phyloP scores from a whole-genome alignment of 2,888 invertebrate species.

The Yponomeuta sedellus region DNA sequence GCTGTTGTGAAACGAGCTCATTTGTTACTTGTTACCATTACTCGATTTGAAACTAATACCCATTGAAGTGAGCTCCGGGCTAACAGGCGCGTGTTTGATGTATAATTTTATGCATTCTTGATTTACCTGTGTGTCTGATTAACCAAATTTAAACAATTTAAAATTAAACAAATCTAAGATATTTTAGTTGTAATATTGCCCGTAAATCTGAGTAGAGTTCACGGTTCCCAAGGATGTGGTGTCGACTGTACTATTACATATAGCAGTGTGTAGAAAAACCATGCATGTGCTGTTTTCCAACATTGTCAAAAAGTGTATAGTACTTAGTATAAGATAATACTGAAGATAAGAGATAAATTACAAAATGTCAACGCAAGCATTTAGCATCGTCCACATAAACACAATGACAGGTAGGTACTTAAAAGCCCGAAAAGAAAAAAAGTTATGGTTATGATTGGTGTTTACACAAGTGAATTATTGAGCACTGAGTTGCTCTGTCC shows the following conservation, averaged over 20 bases:
- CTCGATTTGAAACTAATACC: slow-evolving; percentile 4
- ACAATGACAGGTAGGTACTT: not conserved
- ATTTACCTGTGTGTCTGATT: no score
- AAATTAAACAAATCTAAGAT: no score
- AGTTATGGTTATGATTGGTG: not conserved
- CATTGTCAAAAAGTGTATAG: no score
- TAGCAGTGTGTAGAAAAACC: no score
- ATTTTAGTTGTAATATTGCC: no score
- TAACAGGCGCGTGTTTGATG: not conserved
- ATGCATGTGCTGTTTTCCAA: no score
- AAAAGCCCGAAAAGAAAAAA: not conserved
- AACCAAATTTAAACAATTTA: no score
- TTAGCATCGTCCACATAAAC: not conserved
- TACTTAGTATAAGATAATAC: no score
- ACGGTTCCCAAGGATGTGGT: no score
- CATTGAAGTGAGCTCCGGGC: not conserved
- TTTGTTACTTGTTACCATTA: slow-evolving; percentile 6
- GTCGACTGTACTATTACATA: no score
- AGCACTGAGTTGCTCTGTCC: slow-evolving; percentile 37
- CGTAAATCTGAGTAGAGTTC: no score
- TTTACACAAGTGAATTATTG: slow-evolving; percentile 56
- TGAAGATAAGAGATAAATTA: not conserved
- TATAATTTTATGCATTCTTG: not conserved
- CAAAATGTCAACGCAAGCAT: not conserved
- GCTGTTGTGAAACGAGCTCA: not conserved